Conservation (phyloP, 2,888 invertebrate species). For the Dastarcus helophoroides region DNA sequence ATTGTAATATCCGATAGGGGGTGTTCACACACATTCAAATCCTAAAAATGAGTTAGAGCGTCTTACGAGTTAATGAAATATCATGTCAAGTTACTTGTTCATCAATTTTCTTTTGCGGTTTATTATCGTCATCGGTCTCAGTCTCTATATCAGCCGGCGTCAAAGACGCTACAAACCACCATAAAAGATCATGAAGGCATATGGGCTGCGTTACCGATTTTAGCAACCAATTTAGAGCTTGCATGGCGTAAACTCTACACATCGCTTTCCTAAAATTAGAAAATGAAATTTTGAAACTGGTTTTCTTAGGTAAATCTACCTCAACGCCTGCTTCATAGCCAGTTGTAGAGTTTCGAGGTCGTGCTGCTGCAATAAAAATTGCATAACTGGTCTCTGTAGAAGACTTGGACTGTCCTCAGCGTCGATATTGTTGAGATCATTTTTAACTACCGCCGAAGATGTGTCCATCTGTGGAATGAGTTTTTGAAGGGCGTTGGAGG, state of each 20-base stretch:
- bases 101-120: constrained; percentile 32
- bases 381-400: constrained; percentile 73
- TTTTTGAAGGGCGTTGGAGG: constrained; percentile 75
- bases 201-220: constrained; percentile 83
- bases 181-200: constrained; percentile 87
- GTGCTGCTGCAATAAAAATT: constrained; percentile 76
- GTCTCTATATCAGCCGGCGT: constrained; percentile 44
- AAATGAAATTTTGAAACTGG: constrained; percentile 6
- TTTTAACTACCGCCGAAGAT: constrained; percentile 40
- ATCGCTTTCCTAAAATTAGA: constrained; percentile 48
- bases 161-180: constrained; percentile 90
- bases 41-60: constrained; percentile 30
- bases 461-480: constrained; percentile 57
- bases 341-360: constrained; percentile 73
- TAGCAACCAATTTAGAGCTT: constrained; percentile 91
- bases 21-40: constrained; percentile 58
- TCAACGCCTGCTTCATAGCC: constrained; percentile 79
- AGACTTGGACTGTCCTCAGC: constrained; percentile 44
- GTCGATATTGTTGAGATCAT: constrained; percentile 30
- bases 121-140: constrained; percentile 46
- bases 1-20: constrained; percentile 69
- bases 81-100: constrained; percentile 25
- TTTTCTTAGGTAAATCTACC: constrained; percentile 39
- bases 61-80: no score
- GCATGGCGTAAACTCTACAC: constrained; percentile 77